A percentile compares a stretch with the other conserved stretches of the same genome.
These are phyloP conservation scores for Megaceryle alcyon DNA, from an alignment of 2,797 vertebrate genomes.

Conservation along the genomic window DNA sequence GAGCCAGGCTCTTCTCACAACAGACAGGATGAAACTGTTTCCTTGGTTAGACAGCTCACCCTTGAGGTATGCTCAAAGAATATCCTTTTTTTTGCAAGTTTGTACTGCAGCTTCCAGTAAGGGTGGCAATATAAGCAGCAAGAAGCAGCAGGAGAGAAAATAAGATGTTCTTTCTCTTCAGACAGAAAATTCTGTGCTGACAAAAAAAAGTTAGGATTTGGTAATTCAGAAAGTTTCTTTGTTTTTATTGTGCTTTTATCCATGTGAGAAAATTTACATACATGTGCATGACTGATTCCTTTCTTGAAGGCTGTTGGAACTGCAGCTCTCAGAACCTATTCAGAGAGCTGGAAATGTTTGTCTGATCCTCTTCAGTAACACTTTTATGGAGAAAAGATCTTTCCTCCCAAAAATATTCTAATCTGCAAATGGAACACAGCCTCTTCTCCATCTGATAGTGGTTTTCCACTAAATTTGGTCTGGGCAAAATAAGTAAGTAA, in stretches of 20 bases:
- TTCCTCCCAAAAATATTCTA: not conserved
- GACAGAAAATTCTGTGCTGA: conserved; percentile 1
- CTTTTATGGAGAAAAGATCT: not conserved
- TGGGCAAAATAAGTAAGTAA: not conserved
- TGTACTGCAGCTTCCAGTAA: conserved; percentile 35
- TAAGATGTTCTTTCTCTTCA: not conserved
- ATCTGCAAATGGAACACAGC: not conserved
- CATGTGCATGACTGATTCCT: not conserved
- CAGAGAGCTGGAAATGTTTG: not conserved
- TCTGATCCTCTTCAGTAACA: not conserved
- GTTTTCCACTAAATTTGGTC: conserved; percentile 13
- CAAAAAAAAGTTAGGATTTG: not conserved
- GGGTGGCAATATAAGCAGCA: not conserved
- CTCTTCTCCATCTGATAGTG: not conserved
- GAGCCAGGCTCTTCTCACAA: not conserved
- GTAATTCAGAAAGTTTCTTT: not conserved
- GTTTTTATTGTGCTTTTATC: not conserved
- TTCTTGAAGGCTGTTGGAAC: not conserved
- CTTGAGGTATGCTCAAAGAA: conserved; percentile 61
- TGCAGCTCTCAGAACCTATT: not conserved
- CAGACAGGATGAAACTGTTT: conserved; percentile 3
- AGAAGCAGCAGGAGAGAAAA: not conserved
- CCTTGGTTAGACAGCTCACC: conserved; percentile 65
- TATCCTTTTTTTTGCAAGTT: conserved; percentile 35
- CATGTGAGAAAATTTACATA: not conserved